phyloP scores from a whole-genome alignment of 2,888 invertebrate species.

The Nephrotoma appendiculata region DNA sequence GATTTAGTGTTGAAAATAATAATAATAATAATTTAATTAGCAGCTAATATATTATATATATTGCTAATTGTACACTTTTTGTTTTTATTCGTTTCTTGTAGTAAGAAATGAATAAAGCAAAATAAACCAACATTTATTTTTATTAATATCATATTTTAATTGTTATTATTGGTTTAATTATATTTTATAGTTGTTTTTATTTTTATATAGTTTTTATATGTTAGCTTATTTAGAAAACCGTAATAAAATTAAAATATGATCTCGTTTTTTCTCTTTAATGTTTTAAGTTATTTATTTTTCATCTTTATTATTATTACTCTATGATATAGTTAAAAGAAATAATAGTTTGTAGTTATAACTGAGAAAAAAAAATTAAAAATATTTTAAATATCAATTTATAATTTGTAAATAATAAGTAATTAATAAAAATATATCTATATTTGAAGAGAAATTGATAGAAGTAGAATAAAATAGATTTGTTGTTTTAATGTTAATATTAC shows the following conservation, averaged over 20 bases:
- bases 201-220: not conserved
- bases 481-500: not conserved
- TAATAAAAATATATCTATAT: not conserved
- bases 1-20: not conserved
- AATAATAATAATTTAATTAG: not conserved
- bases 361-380: not conserved
- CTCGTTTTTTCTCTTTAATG: not conserved
- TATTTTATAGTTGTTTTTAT: not conserved
- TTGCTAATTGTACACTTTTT: not conserved
- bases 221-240: not conserved
- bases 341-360: not conserved
- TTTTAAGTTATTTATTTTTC: not conserved
- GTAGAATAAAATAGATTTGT: not conserved
- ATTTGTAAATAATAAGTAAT: not conserved
- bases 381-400: not conserved
- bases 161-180: not conserved
- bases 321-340: not conserved
- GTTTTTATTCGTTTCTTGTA: not conserved
- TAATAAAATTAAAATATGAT: not conserved
- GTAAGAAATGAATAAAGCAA: not conserved
- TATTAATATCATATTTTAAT: not conserved
- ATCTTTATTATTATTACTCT: not conserved
- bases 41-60: not conserved
- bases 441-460: not conserved
- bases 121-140: not conserved